These are phyloP conservation scores for Mesaphorura yosii DNA, from an alignment of 1,140 invertebrate species.

Conservation along the genomic window DNA sequence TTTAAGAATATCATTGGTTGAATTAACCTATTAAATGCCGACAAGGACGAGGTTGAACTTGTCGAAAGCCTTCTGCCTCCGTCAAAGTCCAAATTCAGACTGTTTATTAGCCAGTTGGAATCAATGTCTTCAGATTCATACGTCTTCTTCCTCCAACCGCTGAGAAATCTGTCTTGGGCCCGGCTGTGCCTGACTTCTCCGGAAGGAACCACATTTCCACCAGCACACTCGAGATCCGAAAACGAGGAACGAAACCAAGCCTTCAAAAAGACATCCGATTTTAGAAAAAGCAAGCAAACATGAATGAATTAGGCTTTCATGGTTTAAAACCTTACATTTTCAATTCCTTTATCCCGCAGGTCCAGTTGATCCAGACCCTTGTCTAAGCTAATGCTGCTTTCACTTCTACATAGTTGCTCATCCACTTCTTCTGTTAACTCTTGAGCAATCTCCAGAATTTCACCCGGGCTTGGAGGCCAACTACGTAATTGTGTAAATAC, in stretches of 20 bases:
- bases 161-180: conserved; percentile 25
- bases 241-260: conserved; percentile 21
- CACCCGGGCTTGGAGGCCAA: conserved; percentile 26
- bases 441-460: conserved; percentile 27
- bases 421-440: conserved; percentile 30
- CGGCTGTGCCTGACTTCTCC: conserved; percentile 25
- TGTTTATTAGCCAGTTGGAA: conserved; percentile 24
- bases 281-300: not conserved
- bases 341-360: conserved; percentile 4
- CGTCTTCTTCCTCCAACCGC: conserved; percentile 27
- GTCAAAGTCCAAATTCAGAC: conserved; percentile 21
- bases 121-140: conserved; percentile 28
- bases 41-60: not conserved
- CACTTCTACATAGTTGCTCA: conserved; percentile 15
- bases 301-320: not conserved
- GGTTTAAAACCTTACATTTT: conserved; percentile 10
- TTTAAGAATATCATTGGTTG: conserved; percentile 10
- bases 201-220: conserved; percentile 16
- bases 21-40: not conserved
- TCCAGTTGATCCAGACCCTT: conserved; percentile 25
- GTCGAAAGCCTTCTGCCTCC: conserved; percentile 2
- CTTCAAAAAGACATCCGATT: conserved; percentile 6
- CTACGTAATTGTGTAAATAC: conserved; percentile 8
- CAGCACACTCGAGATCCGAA: conserved; percentile 20
- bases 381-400: conserved; percentile 27